Evolutionary conservation across 2,888 invertebrate genomes (phyloP).

Genomic region (Dryadula phaetusa): DNA sequence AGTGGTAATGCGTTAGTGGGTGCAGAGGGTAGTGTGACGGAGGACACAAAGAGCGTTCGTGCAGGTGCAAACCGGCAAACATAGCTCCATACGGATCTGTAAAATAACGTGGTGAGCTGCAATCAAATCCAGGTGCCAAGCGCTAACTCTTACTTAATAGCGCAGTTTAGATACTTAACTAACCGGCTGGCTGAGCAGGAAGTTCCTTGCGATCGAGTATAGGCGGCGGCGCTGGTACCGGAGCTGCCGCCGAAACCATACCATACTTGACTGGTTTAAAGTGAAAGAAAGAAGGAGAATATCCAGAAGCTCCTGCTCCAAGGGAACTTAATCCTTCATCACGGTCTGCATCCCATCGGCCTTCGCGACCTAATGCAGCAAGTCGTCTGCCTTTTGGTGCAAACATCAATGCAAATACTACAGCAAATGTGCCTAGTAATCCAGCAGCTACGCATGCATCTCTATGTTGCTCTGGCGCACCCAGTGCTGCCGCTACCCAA

Average conservation of each 20-base stretch:
- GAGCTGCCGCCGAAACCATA: slow-evolving; percentile 84
- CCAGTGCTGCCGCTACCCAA: slow-evolving; percentile 93
- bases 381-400: slow-evolving; percentile 96
- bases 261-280: slow-evolving; percentile 94
- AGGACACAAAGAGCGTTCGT: slow-evolving; percentile 77
- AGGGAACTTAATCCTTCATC: slow-evolving; percentile 93
- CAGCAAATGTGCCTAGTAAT: slow-evolving; percentile 91
- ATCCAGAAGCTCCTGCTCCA: slow-evolving; percentile 90
- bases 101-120: slow-evolving; percentile 63
- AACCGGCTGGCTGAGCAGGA: slow-evolving; percentile 83
- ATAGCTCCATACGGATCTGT: slow-evolving; percentile 78
- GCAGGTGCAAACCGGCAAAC: slow-evolving; percentile 76
- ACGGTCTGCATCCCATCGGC: slow-evolving; percentile 91
- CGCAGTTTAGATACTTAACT: slow-evolving; percentile 83
- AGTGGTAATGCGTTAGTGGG: slow-evolving; percentile 80
- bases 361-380: slow-evolving; percentile 96
- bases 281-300: slow-evolving; percentile 96
- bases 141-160: slow-evolving; percentile 77
- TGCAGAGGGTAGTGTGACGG: slow-evolving; percentile 81
- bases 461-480: slow-evolving; percentile 90
- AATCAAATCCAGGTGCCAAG: slow-evolving; percentile 71
- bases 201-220: slow-evolving; percentile 82
- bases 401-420: slow-evolving; percentile 96
- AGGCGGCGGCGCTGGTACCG: slow-evolving; percentile 68
- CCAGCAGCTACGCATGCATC: slow-evolving; percentile 96